Conservation (phyloP, 2,888 invertebrate species). For the Heteromurus nitidus region DNA sequence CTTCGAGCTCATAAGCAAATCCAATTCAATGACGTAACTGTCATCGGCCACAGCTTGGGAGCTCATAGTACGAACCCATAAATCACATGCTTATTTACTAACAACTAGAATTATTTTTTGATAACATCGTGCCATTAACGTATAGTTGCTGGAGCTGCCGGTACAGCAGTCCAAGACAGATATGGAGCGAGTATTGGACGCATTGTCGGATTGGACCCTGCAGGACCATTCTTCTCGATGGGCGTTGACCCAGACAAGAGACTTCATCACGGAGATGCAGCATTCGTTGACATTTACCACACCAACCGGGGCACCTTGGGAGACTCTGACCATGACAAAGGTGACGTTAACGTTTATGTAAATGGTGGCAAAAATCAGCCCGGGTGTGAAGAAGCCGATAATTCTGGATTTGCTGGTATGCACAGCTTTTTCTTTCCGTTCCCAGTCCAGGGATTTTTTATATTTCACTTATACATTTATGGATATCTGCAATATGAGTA, state of each 20-base stretch:
- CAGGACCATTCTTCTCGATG: slow-evolving; percentile 47
- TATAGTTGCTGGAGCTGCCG: slow-evolving; percentile 47
- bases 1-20: slow-evolving; percentile 43
- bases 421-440: neutral
- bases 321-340: slow-evolving; percentile 57
- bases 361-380: slow-evolving; percentile 69
- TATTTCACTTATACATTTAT: neutral
- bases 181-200: slow-evolving; percentile 11
- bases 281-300: slow-evolving; percentile 67
- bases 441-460: too few species aligned
- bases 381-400: slow-evolving; percentile 61
- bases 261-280: slow-evolving; percentile 56
- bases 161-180: neutral
- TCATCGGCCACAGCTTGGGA: slow-evolving; percentile 65
- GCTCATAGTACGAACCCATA: slow-evolving; percentile 69
- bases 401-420: slow-evolving; percentile 38
- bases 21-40: slow-evolving; percentile 43
- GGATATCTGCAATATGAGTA: too few species aligned
- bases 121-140: too few species aligned
- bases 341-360: slow-evolving; percentile 60
- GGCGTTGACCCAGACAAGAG: slow-evolving; percentile 48
- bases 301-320: slow-evolving; percentile 59
- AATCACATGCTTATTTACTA: too few species aligned
- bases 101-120: too few species aligned
- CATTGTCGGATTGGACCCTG: slow-evolving; percentile 65